Conservation (phyloP, 2,113 vertebrate genomes). For the Azemiops feae region DNA sequence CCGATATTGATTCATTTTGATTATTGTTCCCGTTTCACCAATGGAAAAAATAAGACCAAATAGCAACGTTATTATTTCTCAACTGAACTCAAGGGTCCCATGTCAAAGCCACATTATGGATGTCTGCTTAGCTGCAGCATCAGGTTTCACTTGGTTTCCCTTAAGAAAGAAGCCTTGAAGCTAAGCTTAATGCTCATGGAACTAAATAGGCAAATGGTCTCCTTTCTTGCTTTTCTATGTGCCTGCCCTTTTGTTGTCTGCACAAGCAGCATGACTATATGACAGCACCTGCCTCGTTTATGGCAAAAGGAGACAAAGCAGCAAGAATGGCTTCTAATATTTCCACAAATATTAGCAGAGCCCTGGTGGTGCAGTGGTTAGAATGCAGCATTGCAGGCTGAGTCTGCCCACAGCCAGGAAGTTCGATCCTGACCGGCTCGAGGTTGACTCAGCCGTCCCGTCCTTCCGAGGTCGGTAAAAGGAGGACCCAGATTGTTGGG, state of each 20-base stretch:
- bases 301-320: not conserved
- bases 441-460: no score
- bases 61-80: not conserved
- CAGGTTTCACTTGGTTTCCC: not conserved
- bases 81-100: not conserved
- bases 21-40: not conserved
- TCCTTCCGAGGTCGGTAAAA: no score
- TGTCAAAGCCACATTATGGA: rapidly evolving
- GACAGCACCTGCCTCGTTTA: not conserved
- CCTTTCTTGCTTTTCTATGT: not conserved
- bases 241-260: not conserved
- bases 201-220: not conserved
- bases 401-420: no score
- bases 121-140: not conserved
- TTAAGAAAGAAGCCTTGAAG: not conserved
- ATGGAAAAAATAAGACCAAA: not conserved
- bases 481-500: no score
- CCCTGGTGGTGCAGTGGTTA: no score
- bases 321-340: not conserved
- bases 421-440: no score
- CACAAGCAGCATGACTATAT: no score
- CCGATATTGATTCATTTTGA: not conserved
- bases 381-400: no score
- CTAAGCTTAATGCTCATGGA: not conserved
- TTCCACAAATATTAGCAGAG: not conserved